phyloP scores from a whole-genome alignment of 2,113 vertebrate genomes.

The Nesoenas mayeri region DNA sequence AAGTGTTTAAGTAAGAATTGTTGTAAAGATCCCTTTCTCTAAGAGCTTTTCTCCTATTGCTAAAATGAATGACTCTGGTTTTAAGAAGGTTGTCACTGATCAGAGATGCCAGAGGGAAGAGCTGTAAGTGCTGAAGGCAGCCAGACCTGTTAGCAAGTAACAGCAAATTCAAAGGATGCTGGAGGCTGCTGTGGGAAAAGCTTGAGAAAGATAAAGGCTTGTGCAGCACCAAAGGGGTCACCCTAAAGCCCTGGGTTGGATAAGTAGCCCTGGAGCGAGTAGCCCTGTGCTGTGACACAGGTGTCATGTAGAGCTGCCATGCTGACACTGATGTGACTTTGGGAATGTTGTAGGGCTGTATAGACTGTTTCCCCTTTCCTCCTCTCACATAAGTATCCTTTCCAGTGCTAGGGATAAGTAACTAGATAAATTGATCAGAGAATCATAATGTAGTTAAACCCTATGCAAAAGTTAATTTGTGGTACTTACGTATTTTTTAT shows the following conservation, averaged over 20 bases:
- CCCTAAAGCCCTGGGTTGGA: background rate
- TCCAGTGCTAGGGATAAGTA: background rate
- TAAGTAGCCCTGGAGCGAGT: background rate
- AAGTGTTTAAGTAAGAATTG: background rate
- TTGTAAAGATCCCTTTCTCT: background rate
- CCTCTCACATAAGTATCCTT: background rate
- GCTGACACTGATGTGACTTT: background rate
- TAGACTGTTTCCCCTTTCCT: background rate
- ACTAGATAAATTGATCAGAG: background rate
- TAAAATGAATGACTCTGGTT: background rate
- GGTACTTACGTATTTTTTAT: accelerated
- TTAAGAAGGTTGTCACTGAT: background rate
- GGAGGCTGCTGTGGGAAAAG: accelerated
- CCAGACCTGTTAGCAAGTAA: background rate
- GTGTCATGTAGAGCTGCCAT: background rate
- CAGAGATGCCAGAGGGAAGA: background rate
- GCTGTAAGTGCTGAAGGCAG: background rate
- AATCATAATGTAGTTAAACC: background rate
- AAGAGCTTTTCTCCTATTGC: background rate
- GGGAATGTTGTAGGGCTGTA: background rate
- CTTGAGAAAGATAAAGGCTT: background rate
- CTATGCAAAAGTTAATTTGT: background rate
- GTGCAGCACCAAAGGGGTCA: background rate
- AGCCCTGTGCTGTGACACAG: background rate
- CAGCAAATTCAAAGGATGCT: background rate